Base-by-base conservation (phyloP, 2,113 vertebrate species). In the Terrapene triunguis region DNA sequence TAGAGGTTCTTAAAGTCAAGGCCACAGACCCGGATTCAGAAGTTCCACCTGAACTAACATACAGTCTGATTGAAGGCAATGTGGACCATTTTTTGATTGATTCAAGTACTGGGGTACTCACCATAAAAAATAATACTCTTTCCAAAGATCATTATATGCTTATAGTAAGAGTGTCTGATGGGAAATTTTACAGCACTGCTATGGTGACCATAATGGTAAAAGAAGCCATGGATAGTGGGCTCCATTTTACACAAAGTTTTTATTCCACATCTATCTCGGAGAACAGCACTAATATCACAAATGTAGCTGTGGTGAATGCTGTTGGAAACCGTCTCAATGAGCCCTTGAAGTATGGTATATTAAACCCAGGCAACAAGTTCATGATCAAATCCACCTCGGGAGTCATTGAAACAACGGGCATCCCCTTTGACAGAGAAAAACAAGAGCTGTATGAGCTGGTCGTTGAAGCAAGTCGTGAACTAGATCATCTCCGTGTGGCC, bases 301-400 rank as follows among this genome's bases (percentile, higher is more conserved):
- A 99, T 95, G 99, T 99, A 0, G 99, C 99, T 27, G 99, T 99
- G 78, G 99, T 99, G 87, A 99, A 99, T 93, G 99, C 99, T 47
- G 97, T 99, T 74, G 99, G 99, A 89, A 99, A 99, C 94, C 99
- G 98, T 72, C 98, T 99, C 57, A 99, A 99, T 6, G 99, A 99
- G 95, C 99, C 99, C 16, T 95, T 99, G 89, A 99, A 98, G 89
- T 99, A 99, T 65, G 98, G 98, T 42, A 98, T 99, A 94, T 96
- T 99, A 93, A 99, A 99, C 95, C 99, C 99, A 79, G 99, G 99
- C n/a, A 99, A 98, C 84, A 98, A 98, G 83, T 99, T 99, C 96
- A 98, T 96, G 95, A 99, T 99, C 84, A 99, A 99, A 85, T 97
- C 99, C 78, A 99, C 99, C 72, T 99, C 99, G 42, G 99, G 99